Percentiles rank a stretch among this genome's conserved stretches.
Conservation (phyloP, 1,140 invertebrate genomes). For the Drosophila pseudoananassae region DNA sequence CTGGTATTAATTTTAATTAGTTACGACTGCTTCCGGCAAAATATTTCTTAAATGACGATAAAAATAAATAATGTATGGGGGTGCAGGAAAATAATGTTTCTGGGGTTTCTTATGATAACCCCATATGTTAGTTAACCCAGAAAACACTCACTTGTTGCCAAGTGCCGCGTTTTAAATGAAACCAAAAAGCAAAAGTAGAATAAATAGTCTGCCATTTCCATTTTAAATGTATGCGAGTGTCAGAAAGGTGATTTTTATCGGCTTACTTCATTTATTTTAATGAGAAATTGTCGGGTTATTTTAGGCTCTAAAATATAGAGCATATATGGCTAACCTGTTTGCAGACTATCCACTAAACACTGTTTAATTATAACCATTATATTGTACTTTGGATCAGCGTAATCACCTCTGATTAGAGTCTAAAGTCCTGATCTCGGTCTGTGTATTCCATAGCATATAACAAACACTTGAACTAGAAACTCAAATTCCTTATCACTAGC, state of each 20-base stretch:
- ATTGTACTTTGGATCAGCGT: constrained; percentile 60
- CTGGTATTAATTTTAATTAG: constrained; percentile 12
- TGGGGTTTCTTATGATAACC: neutral
- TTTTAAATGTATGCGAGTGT: constrained; percentile 65
- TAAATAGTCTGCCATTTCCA: constrained; percentile 51
- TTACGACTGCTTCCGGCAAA: constrained; percentile 37
- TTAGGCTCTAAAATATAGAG: neutral
- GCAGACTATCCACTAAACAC: neutral
- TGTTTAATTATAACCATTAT: constrained; percentile 30
- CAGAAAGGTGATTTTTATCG: constrained; percentile 38
- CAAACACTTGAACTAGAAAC: constrained; percentile 50
- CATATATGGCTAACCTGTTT: too few species aligned
- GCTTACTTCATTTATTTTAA: constrained; percentile 17
- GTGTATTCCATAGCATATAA: constrained; percentile 12
- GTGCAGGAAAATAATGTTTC: neutral
- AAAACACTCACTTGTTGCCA: constrained; percentile 51
- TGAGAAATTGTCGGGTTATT: constrained; percentile 10
- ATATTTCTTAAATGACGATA: constrained; percentile 6
- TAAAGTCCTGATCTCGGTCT: constrained; percentile 53
- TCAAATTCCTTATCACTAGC: constrained; percentile 51
- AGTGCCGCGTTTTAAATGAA: constrained; percentile 38
- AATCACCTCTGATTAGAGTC: constrained; percentile 53
- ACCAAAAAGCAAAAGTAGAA: constrained; percentile 29
- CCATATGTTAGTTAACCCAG: constrained; percentile 1
- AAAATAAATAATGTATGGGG: constrained; percentile 10